Percentiles rank a stretch among this genome's conserved stretches.
Evolutionary conservation across 2,113 vertebrate species (phyloP).

Genomic region (Cyanoliseus patagonus): DNA sequence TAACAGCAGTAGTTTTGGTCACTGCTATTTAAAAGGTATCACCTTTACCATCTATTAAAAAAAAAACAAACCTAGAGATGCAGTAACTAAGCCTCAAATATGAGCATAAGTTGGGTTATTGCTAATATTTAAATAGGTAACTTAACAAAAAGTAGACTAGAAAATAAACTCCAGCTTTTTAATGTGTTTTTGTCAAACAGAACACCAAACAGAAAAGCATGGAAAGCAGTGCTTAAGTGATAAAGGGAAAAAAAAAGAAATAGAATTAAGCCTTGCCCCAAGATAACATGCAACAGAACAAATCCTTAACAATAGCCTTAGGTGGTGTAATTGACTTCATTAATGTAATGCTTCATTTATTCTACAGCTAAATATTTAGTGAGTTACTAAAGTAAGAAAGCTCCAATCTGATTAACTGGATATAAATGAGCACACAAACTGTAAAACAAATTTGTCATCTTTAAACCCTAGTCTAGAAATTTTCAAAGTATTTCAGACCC

Average conservation of each 20-base stretch:
- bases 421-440: neutral
- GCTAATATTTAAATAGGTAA: neutral
- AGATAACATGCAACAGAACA: conserved; percentile 65
- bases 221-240: conserved; percentile 19
- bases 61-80: neutral
- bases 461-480: neutral
- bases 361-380: neutral
- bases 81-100: conserved; percentile 24
- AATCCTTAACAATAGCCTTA: neutral
- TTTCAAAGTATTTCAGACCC: neutral
- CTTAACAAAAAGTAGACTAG: conserved; percentile 14
- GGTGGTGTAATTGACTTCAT: neutral
- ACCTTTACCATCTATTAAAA: neutral
- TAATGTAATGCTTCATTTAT: neutral
- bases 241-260: neutral
- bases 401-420: neutral
- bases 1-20: neutral
- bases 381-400: neutral
- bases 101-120: neutral
- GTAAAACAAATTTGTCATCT: neutral
- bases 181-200: neutral
- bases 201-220: conserved; percentile 18
- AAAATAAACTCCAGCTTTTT: conserved; percentile 30
- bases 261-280: conserved; percentile 24
- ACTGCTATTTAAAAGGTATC: conserved; percentile 17